phyloP scores from a whole-genome alignment of 2,113 vertebrate genomes.

The Aplodontia rufa region DNA sequence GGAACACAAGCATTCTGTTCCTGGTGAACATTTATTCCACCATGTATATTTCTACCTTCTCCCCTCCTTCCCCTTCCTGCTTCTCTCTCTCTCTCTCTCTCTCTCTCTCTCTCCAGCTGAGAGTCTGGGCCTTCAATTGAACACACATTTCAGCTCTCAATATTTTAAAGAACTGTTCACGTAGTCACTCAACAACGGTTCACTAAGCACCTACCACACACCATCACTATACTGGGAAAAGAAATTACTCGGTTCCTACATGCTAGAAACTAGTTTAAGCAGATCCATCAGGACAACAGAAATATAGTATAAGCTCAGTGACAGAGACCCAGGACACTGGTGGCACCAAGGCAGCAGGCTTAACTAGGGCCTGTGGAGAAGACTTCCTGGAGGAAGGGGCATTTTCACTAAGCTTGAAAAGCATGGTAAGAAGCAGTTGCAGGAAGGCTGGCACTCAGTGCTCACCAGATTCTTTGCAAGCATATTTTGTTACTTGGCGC shows the following conservation, averaged over 20 bases:
- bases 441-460: not conserved
- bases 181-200: not conserved
- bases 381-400: not conserved
- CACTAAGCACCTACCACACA: not conserved
- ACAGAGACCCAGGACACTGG: not conserved
- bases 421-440: not conserved
- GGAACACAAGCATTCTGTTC: no score
- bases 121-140: not conserved
- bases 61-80: no score
- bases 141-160: not conserved
- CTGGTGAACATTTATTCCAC: not conserved
- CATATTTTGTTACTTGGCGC: not conserved
- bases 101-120: not conserved
- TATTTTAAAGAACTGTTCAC: not conserved
- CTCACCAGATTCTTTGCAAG: not conserved
- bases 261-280: not conserved
- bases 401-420: not conserved
- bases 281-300: not conserved
- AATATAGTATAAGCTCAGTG: no score
- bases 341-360: not conserved
- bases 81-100: not conserved
- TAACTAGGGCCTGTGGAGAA: rapidly evolving
- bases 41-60: not conserved
- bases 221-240: not conserved
- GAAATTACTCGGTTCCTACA: not conserved